Evolutionary conservation across 2,888 invertebrate genomes (phyloP).

Genomic region (Drosophila acutilabella): DNA sequence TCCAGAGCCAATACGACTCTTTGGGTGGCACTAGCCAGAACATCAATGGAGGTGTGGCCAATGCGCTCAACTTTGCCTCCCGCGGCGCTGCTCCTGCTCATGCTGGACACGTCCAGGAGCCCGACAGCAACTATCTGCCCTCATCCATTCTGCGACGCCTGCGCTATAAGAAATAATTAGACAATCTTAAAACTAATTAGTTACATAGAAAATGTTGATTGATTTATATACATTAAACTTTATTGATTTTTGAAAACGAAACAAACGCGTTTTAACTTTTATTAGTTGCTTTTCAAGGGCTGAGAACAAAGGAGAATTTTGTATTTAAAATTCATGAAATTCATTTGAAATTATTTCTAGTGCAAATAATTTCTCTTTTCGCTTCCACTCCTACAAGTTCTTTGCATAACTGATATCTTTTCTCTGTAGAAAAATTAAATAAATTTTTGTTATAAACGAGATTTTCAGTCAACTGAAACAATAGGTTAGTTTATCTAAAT

Average conservation of each 20-base stretch:
- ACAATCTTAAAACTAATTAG: slow-evolving; percentile 13
- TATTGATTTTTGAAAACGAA: slow-evolving; percentile 21
- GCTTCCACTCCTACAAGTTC: no score
- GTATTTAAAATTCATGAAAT: no score
- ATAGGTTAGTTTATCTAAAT: no score
- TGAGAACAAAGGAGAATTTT: background rate
- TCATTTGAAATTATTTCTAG: no score
- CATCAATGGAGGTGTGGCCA: slow-evolving; percentile 75
- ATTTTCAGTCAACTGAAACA: no score
- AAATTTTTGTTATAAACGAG: no score
- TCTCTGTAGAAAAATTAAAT: no score
- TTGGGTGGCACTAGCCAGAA: slow-evolving; percentile 66
- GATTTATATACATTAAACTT: slow-evolving; percentile 35
- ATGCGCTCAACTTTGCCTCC: slow-evolving; percentile 80
- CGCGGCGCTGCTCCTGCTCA: slow-evolving; percentile 56
- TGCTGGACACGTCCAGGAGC: slow-evolving; percentile 40
- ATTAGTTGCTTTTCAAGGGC: background rate
- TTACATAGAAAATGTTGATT: slow-evolving; percentile 42
- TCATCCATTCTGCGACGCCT: slow-evolving; percentile 72
- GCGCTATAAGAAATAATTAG: slow-evolving; percentile 43
- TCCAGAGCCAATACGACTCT: slow-evolving; percentile 76
- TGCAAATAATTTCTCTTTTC: no score
- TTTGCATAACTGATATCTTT: no score
- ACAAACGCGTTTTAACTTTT: background rate
- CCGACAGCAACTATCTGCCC: slow-evolving; percentile 70